phyloP scores from a whole-genome alignment of 2,888 invertebrate species.

The Cantharis lateralis region DNA sequence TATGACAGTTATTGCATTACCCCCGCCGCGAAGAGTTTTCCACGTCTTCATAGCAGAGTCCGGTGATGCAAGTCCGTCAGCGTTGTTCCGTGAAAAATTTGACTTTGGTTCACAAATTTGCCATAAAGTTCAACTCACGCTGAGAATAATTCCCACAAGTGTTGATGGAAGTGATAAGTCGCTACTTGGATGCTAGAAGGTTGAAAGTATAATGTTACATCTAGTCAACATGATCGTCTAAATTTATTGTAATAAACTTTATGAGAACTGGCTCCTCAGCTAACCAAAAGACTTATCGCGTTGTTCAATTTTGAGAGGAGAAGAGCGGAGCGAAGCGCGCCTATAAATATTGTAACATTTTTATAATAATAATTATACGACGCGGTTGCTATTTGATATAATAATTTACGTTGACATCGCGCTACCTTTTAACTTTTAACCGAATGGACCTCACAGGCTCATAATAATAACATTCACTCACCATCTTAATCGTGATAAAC shows the following conservation, averaged over 20 bases:
- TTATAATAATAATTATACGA: background rate
- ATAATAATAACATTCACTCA: conserved; percentile 14
- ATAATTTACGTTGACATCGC: conserved; percentile 10
- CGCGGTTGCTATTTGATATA: conserved; percentile 1
- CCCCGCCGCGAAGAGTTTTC: conserved; percentile 26
- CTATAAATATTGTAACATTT: background rate
- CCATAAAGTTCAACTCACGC: conserved; percentile 18
- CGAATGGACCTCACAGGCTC: conserved; percentile 19
- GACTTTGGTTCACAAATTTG: conserved; percentile 14
- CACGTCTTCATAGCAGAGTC: conserved; percentile 22
- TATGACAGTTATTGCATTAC: conserved; percentile 37
- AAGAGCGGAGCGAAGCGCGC: background rate
- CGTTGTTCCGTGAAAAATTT: background rate
- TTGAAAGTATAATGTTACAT: conserved; percentile 36
- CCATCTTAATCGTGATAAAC: conserved; percentile 23
- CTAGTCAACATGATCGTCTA: conserved; percentile 35
- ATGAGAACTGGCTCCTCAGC: conserved; percentile 10
- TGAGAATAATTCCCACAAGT: conserved; percentile 25
- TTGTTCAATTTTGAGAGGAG: background rate
- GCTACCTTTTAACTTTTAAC: conserved; percentile 6
- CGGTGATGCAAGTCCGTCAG: conserved; percentile 1
- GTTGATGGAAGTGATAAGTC: conserved; percentile 38
- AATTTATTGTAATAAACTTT: conserved; percentile 22
- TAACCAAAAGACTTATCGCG: background rate
- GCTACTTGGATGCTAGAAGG: conserved; percentile 28